Conservation (phyloP, 1,140 invertebrate genomes). For the Acromyrmex heyeri region DNA sequence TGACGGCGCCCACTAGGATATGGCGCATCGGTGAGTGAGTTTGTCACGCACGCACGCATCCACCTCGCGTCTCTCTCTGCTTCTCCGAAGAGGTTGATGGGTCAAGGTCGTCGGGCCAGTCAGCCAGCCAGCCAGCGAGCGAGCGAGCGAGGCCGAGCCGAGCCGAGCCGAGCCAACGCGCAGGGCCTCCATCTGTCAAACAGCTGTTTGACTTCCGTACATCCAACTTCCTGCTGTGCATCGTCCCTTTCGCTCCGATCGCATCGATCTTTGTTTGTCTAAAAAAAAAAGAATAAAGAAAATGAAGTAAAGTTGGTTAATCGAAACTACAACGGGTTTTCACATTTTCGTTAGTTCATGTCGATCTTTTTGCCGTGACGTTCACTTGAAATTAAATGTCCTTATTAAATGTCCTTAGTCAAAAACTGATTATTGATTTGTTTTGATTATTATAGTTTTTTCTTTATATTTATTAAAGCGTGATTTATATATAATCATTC, state of each 20-base stretch:
- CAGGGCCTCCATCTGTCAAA: conserved; percentile 84
- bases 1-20: conserved; percentile 76
- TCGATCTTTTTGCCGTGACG: background rate
- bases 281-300: too few relatives aligned
- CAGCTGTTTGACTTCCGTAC: conserved; percentile 84
- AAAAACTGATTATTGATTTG: background rate
- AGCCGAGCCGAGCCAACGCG: conserved; percentile 58
- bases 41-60: conserved; percentile 64
- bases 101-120: conserved; percentile 51
- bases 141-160: conserved; percentile 44
- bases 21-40: conserved; percentile 83
- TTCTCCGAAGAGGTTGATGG: conserved; percentile 82
- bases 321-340: background rate
- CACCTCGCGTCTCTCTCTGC: conserved; percentile 61
- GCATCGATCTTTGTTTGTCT: background rate
- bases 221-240: conserved; percentile 52
- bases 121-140: conserved; percentile 22
- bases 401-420: background rate
- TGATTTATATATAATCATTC: background rate
- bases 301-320: background rate
- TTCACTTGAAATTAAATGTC: background rate
- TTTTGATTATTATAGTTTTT: background rate
- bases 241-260: conserved; percentile 49
- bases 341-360: background rate
- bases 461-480: background rate